Percentiles rank a stretch among this genome's conserved stretches.
phyloP scores from a whole-genome alignment of 1,140 invertebrate species.

The Sarcophaga peregrina region DNA sequence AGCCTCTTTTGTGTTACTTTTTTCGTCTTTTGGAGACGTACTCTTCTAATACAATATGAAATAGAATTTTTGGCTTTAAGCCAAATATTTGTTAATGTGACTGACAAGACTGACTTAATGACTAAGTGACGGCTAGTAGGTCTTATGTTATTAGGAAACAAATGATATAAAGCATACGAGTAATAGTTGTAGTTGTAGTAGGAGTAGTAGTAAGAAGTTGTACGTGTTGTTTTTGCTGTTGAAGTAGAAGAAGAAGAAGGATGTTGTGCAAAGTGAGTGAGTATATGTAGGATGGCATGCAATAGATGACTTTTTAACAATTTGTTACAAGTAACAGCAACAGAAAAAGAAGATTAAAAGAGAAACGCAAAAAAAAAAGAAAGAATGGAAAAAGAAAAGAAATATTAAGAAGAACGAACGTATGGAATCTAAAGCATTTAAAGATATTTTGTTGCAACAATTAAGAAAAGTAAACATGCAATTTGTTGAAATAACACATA shows the following conservation, averaged over 20 bases:
- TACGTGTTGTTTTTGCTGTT: no score
- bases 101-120: neutral
- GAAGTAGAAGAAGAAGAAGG: no score
- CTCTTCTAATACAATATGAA: no score
- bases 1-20: no score
- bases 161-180: no score
- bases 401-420: neutral
- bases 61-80: neutral
- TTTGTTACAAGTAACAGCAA: neutral
- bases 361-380: slow-evolving; percentile 12
- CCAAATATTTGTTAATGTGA: slow-evolving; percentile 19
- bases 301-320: slow-evolving; percentile 26
- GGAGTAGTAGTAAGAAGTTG: no score
- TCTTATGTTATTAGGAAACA: no score
- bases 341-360: slow-evolving; percentile 22
- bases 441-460: slow-evolving; percentile 33
- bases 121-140: no score
- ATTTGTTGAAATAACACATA: slow-evolving; percentile 27
- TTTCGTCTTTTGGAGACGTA: no score
- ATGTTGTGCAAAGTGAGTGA: no score
- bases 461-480: slow-evolving; percentile 38
- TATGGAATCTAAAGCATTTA: slow-evolving; percentile 3
- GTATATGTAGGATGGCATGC: neutral
- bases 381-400: slow-evolving; percentile 14
- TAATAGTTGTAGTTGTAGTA: no score